phyloP scores from a whole-genome alignment of 2,888 invertebrate genomes.

The Eurytoma californica region DNA sequence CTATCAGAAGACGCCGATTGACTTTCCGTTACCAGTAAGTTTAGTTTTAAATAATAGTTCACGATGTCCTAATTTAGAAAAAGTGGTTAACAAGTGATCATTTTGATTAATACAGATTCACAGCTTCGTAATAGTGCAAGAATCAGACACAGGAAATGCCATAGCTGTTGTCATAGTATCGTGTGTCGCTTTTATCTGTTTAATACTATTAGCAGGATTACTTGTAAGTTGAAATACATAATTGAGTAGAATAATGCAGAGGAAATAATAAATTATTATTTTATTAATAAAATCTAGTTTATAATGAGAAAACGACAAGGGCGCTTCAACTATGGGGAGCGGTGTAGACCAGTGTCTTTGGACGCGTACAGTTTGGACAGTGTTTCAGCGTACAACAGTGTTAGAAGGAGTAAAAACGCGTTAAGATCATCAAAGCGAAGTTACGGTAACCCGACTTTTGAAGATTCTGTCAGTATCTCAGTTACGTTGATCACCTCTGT shows the following conservation, averaged over 20 bases:
- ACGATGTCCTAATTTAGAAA: neutral
- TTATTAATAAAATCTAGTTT: slow-evolving; percentile 77
- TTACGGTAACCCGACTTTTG: slow-evolving; percentile 93
- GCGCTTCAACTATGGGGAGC: slow-evolving; percentile 87
- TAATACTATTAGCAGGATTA: slow-evolving; percentile 85
- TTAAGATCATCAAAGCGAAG: slow-evolving; percentile 88
- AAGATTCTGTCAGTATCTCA: slow-evolving; percentile 83
- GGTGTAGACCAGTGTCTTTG: slow-evolving; percentile 90
- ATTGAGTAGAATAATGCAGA: neutral
- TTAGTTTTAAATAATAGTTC: slow-evolving; percentile 1
- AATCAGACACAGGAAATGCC: slow-evolving; percentile 75
- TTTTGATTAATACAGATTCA: slow-evolving; percentile 63
- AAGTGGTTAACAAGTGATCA: slow-evolving; percentile 1
- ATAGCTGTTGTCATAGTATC: slow-evolving; percentile 89
- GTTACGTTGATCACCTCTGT: neutral
- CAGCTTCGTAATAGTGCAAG: slow-evolving; percentile 68
- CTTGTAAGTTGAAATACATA: slow-evolving; percentile 77
- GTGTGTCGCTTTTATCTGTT: slow-evolving; percentile 86
- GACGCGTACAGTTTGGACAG: slow-evolving; percentile 94
- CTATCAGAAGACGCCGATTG: slow-evolving; percentile 62
- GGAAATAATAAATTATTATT: slow-evolving; percentile 44
- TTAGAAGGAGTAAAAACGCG: slow-evolving; percentile 84
- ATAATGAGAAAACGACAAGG: slow-evolving; percentile 89
- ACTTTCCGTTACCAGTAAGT: slow-evolving; percentile 68
- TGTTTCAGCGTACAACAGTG: slow-evolving; percentile 87